Evolutionary conservation across 2,113 vertebrate species (phyloP).

Genomic region (Prunella himalayana): DNA sequence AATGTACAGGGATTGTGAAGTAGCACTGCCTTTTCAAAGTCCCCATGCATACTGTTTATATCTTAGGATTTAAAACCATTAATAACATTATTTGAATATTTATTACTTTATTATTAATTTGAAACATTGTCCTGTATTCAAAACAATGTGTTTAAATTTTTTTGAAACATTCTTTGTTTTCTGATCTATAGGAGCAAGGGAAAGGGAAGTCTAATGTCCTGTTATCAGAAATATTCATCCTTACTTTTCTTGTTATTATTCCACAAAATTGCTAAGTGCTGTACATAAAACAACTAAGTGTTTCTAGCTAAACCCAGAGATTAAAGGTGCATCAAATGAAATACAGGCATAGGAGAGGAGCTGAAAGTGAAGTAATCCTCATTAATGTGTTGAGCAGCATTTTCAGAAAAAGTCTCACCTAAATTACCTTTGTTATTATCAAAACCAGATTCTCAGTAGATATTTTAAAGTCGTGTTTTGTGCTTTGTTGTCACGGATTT

Average conservation of each 20-base stretch:
- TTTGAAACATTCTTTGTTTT: background rate
- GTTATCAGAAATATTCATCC: background rate
- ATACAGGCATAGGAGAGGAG: background rate
- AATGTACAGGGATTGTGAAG: background rate
- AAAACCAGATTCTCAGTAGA: background rate
- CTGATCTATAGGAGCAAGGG: background rate
- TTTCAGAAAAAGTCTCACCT: background rate
- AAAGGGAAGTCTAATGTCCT: background rate
- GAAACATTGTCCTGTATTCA: background rate
- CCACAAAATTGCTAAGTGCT: background rate
- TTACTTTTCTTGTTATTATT: background rate
- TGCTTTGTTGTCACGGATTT: background rate
- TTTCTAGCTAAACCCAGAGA: background rate
- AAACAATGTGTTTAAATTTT: background rate
- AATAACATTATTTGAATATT: background rate
- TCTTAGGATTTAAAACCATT: background rate
- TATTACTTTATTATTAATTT: background rate
- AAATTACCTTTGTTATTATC: background rate
- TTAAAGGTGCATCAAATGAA: background rate
- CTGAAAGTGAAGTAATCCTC: background rate
- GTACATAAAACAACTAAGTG: background rate
- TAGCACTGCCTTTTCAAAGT: background rate
- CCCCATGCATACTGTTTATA: fast-evolving
- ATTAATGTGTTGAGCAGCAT: background rate
- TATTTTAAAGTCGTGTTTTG: background rate